A percentile compares a stretch with the other conserved stretches of the same genome.
Evolutionary conservation across 2,113 vertebrate species (phyloP).

Genomic region (Daubentonia madagascariensis): DNA sequence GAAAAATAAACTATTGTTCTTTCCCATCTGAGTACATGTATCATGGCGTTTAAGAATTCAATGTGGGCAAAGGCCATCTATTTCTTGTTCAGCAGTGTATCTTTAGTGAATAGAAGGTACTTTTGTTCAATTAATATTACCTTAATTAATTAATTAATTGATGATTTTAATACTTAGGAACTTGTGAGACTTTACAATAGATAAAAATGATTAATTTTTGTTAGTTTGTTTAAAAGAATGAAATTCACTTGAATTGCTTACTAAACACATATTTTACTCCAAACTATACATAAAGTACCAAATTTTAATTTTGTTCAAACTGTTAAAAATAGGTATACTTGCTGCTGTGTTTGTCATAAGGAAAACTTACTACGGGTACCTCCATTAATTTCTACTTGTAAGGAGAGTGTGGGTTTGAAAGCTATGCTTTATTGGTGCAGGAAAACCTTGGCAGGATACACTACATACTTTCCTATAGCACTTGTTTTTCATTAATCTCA

Average conservation of each 20-base stretch:
- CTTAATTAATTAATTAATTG: not conserved
- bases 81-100: not conserved
- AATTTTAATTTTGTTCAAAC: not conserved
- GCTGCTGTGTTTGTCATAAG: not conserved
- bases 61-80: not conserved
- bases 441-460: not conserved
- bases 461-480: not conserved
- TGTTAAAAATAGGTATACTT: not conserved
- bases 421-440: not conserved
- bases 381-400: not conserved
- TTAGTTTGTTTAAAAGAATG: not conserved
- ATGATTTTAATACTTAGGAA: not conserved
- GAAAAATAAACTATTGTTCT: not conserved
- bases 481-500: constrained; percentile 36
- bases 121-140: not conserved
- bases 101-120: not conserved
- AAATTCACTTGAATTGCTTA: not conserved
- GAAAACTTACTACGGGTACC: not conserved
- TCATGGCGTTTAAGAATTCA: not conserved
- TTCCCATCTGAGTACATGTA: not conserved
- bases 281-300: not conserved
- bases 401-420: not conserved
- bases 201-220: not conserved
- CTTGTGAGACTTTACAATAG: not conserved
- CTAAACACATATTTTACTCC: not conserved